These are phyloP conservation scores for Ladona fulva DNA, from an alignment of 1,140 invertebrate species.

Conservation along the genomic window DNA sequence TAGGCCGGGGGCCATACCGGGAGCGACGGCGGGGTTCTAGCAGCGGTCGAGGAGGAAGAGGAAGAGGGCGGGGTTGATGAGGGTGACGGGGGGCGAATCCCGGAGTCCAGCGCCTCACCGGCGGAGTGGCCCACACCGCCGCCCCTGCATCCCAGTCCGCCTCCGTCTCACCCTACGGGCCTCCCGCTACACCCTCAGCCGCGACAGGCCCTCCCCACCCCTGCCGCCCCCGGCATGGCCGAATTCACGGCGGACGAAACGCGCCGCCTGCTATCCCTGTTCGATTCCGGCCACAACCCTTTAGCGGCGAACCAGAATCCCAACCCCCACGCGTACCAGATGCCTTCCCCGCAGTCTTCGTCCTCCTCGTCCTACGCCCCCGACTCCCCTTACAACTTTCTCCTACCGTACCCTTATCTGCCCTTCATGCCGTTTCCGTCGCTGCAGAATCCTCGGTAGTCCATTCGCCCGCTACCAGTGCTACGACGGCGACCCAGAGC, in stretches of 20 bases:
- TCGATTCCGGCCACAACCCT: slow-evolving; percentile 1
- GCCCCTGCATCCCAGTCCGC: neutral
- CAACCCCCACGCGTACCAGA: neutral
- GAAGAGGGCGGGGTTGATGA: neutral
- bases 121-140: neutral
- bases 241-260: neutral
- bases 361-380: neutral
- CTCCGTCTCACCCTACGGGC: neutral
- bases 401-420: neutral
- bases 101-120: neutral
- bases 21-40: neutral
- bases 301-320: neutral
- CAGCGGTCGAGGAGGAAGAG: neutral
- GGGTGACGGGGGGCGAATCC: neutral
- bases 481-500: too few species aligned
- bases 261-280: neutral
- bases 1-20: neutral
- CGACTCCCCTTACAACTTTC: neutral
- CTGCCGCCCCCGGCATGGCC: neutral
- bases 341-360: neutral
- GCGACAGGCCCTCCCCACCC: neutral
- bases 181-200: neutral
- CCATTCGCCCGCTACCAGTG: neutral
- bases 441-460: neutral
- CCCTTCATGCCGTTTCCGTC: neutral